phyloP scores from a whole-genome alignment of 2,797 vertebrate genomes.

The Myotis planiceps region DNA sequence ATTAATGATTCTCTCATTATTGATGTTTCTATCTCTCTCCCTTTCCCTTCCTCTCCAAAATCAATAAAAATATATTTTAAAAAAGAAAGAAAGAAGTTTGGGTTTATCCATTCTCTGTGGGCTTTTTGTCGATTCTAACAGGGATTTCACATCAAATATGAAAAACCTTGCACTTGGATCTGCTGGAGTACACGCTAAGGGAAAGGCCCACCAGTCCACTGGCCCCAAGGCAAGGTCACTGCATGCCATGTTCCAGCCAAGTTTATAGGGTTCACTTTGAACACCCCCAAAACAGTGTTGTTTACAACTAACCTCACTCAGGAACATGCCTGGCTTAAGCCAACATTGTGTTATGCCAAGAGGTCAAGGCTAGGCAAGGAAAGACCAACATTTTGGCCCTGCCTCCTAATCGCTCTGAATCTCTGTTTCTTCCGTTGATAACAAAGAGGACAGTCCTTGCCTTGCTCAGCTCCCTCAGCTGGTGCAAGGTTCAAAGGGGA shows the following conservation, averaged over 20 bases:
- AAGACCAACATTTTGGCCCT: background rate
- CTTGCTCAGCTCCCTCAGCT: background rate
- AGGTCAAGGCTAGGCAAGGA: slow-evolving; percentile 4
- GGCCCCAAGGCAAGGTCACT: background rate
- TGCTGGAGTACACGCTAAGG: background rate
- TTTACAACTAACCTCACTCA: background rate
- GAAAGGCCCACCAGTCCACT: background rate
- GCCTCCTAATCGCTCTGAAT: background rate
- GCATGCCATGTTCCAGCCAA: background rate
- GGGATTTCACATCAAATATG: background rate
- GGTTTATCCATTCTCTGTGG: background rate
- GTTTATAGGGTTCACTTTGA: background rate
- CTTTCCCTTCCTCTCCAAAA: no score
- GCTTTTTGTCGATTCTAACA: background rate
- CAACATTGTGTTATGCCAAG: background rate
- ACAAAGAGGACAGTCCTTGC: background rate
- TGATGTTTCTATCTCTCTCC: no score
- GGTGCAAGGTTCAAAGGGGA: background rate
- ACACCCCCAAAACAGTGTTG: background rate
- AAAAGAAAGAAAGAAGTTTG: background rate
- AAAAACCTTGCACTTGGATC: background rate
- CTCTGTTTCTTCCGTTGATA: slow-evolving; percentile 3
- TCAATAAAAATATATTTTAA: no score
- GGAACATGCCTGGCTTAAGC: background rate
- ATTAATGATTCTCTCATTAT: no score